These are phyloP conservation scores for Drosophila koepferae DNA, from an alignment of 2,888 invertebrate species.

Conservation along the genomic window DNA sequence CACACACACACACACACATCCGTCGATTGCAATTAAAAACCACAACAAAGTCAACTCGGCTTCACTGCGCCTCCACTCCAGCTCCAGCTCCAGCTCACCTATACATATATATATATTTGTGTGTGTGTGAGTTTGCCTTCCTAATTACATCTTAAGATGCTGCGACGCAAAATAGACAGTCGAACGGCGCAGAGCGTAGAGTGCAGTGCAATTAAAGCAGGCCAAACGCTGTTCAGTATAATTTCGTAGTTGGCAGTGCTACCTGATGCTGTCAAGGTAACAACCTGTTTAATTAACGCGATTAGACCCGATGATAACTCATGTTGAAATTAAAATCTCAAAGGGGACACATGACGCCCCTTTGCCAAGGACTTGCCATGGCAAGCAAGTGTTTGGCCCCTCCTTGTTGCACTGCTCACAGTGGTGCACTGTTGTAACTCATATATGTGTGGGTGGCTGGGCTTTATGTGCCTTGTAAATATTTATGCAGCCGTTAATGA, in stretches of 20 bases:
- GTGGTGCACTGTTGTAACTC: conserved; percentile 10
- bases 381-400: conserved; percentile 39
- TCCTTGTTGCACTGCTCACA: conserved; percentile 23
- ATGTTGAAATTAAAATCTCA: conserved; percentile 66
- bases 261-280: conserved; percentile 57
- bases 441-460: conserved; percentile 17
- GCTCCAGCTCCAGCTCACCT: too few relatives aligned
- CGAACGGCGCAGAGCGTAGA: conserved; percentile 5
- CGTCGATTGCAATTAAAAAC: conserved; percentile 63
- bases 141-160: conserved; percentile 61
- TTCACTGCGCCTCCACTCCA: background rate
- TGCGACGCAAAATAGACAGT: conserved; percentile 53
- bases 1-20: background rate
- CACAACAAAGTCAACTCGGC: conserved; percentile 54
- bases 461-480: conserved; percentile 75
- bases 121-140: conserved; percentile 9
- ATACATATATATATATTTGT: background rate
- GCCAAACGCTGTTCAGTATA: conserved; percentile 31
- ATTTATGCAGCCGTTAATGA: conserved; percentile 79
- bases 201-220: conserved; percentile 58
- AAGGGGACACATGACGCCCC: conserved; percentile 34
- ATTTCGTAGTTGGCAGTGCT: conserved; percentile 9
- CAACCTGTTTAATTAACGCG: conserved; percentile 79
- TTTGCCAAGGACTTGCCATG: background rate
- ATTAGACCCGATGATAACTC: conserved; percentile 74